phyloP scores from a whole-genome alignment of 2,113 vertebrate species.

The Onychostruthus taczanowskii region DNA sequence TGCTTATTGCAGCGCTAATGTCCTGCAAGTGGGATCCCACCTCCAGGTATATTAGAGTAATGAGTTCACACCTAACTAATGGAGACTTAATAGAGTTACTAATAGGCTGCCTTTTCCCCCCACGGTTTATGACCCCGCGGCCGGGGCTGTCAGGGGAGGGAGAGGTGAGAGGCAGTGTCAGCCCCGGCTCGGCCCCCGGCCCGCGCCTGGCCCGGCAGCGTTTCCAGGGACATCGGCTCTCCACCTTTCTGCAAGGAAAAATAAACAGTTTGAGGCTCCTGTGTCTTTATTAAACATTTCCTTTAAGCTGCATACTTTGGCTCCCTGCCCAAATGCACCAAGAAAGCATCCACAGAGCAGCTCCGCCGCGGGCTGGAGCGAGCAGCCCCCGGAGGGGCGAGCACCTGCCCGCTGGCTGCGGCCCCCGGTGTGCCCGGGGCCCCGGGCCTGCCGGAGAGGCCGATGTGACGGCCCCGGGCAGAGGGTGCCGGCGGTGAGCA shows the following conservation, averaged over 20 bases:
- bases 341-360: conserved; percentile 49
- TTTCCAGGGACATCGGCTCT: conserved; percentile 57
- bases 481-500: background rate
- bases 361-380: background rate
- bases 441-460: background rate
- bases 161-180: background rate
- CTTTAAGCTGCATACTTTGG: conserved; percentile 71
- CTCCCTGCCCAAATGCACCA: conserved; percentile 52
- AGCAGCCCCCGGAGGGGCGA: background rate
- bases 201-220: background rate
- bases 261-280: conserved; percentile 68
- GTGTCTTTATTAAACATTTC: conserved; percentile 74
- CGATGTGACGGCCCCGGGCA: background rate
- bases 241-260: conserved; percentile 70
- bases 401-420: background rate
- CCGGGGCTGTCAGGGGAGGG: background rate
- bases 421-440: background rate
- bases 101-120: conserved; percentile 73
- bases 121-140: conserved; percentile 49
- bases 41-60: conserved; percentile 75
- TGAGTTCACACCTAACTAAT: conserved; percentile 79
- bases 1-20: conserved; percentile 60
- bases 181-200: background rate
- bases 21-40: conserved; percentile 78
- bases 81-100: conserved; percentile 74